These are phyloP conservation scores for Phymatocera aterrima DNA, from an alignment of 2,888 invertebrate species.

Conservation along the genomic window DNA sequence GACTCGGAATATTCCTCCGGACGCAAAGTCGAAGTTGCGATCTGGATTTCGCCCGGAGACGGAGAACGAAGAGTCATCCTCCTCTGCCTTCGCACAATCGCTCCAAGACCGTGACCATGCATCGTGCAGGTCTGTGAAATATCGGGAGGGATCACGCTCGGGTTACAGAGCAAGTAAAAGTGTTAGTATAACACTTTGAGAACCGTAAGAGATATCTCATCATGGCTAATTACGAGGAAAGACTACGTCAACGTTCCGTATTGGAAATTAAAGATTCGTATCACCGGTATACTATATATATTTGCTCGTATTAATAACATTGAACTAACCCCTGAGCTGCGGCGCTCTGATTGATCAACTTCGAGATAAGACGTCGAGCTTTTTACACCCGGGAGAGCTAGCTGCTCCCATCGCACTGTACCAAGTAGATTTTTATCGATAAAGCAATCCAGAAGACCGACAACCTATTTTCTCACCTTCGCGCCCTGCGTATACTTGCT, in stretches of 20 bases:
- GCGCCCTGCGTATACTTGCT: too few relatives aligned
- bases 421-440: slow-evolving; percentile 9
- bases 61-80: too few relatives aligned
- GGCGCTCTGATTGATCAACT: slow-evolving; percentile 66
- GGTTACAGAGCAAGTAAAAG: not conserved
- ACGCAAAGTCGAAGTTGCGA: too few relatives aligned
- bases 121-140: too few relatives aligned
- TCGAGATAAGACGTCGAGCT: slow-evolving; percentile 53
- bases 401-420: too few relatives aligned
- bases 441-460: not conserved
- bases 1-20: too few relatives aligned
- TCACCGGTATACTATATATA: slow-evolving; percentile 66
- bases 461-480: slow-evolving; percentile 21
- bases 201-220: slow-evolving; percentile 57
- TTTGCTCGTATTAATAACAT: slow-evolving; percentile 64
- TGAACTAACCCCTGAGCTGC: slow-evolving; percentile 68
- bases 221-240: slow-evolving; percentile 62
- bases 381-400: slow-evolving; percentile 54
- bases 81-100: too few relatives aligned
- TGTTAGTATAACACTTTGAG: not conserved
- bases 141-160: not conserved
- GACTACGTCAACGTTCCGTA: slow-evolving; percentile 28
- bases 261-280: slow-evolving; percentile 68
- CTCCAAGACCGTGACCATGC: too few relatives aligned
- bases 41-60: too few relatives aligned